Percentiles rank a stretch among this genome's conserved stretches.
Evolutionary conservation across 1,140 invertebrate species (phyloP).

Genomic region (Drosophila ironensis): DNA sequence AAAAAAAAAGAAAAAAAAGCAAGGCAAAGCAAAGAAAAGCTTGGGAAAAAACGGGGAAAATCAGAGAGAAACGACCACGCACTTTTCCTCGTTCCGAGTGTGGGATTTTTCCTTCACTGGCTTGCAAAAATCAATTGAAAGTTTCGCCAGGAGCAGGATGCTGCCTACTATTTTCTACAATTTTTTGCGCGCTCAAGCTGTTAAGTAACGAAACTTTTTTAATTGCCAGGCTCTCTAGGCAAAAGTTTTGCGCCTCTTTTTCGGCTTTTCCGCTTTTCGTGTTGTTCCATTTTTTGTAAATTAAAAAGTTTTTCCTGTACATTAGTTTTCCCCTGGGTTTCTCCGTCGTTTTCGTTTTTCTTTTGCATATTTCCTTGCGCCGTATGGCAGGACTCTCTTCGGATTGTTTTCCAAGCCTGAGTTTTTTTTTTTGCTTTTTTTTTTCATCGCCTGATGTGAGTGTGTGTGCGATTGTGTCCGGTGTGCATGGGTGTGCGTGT

Average conservation of each 20-base stretch:
- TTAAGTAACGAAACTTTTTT: slow-evolving; percentile 45
- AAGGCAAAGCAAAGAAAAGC: slow-evolving; percentile 11
- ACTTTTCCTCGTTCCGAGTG: slow-evolving; percentile 15
- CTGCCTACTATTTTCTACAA: slow-evolving; percentile 31
- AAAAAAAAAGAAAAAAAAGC: slow-evolving; percentile 20
- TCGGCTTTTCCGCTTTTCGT: slow-evolving; percentile 1
- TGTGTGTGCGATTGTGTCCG: slow-evolving; percentile 37
- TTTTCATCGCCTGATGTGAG: slow-evolving; percentile 16
- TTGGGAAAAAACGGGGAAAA: slow-evolving; percentile 32
- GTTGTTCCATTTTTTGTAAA: slow-evolving; percentile 44
- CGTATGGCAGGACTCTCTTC: slow-evolving; percentile 59
- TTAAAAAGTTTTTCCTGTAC: slow-evolving; percentile 53
- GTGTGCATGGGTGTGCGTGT: slow-evolving; percentile 24
- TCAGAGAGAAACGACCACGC: slow-evolving; percentile 30
- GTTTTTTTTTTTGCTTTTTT: background rate
- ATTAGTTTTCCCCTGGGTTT: slow-evolving; percentile 34
- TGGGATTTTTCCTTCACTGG: slow-evolving; percentile 31
- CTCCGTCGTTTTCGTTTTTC: slow-evolving; percentile 17
- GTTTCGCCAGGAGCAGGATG: background rate
- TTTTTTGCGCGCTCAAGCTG: slow-evolving; percentile 50
- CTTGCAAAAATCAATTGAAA: slow-evolving; percentile 67
- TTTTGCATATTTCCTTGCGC: slow-evolving; percentile 55
- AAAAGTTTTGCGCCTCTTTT: slow-evolving; percentile 11
- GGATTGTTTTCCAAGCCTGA: background rate
- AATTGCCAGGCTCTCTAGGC: slow-evolving; percentile 12